Percentiles rank a stretch among this genome's conserved stretches.
phyloP scores from a whole-genome alignment of 2,797 vertebrate species.

The Pseudochirops cupreus region DNA sequence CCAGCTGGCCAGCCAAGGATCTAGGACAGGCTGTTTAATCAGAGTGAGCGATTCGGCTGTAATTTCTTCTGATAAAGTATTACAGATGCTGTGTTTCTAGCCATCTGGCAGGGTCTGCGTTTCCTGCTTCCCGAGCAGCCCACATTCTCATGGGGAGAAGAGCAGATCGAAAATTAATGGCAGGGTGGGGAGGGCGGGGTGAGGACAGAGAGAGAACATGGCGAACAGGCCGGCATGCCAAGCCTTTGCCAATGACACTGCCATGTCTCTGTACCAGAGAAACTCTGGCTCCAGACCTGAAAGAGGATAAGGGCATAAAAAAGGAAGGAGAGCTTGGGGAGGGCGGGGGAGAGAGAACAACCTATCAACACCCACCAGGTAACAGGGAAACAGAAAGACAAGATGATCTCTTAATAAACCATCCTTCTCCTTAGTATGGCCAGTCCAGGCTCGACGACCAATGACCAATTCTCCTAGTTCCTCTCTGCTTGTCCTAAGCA shows the following conservation, averaged over 20 bases:
- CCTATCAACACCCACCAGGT: neutral
- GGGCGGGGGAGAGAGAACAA: neutral
- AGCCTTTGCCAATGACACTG: neutral
- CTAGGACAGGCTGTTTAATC: constrained; percentile 78
- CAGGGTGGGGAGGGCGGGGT: neutral
- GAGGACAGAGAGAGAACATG: neutral
- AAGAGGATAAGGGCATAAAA: neutral
- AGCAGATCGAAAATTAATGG: constrained; percentile 50
- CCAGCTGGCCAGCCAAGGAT: constrained; percentile 78
- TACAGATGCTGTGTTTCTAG: constrained; percentile 77
- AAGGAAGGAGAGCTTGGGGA: neutral
- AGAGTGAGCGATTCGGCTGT: constrained; percentile 67
- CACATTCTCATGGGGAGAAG: constrained; percentile 11
- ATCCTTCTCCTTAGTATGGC: neutral
- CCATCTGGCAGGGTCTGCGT: constrained; percentile 79
- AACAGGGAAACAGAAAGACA: neutral
- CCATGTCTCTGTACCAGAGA: neutral
- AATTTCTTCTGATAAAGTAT: constrained; percentile 81
- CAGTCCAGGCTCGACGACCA: neutral
- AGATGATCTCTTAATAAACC: neutral
- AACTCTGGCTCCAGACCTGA: neutral
- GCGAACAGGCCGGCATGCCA: neutral
- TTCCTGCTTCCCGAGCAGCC: constrained; percentile 78
- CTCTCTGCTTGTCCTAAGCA: neutral
- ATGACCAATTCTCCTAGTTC: neutral